Evolutionary conservation across 2,113 vertebrate species (phyloP).

Genomic region (Elachura formosa): DNA sequence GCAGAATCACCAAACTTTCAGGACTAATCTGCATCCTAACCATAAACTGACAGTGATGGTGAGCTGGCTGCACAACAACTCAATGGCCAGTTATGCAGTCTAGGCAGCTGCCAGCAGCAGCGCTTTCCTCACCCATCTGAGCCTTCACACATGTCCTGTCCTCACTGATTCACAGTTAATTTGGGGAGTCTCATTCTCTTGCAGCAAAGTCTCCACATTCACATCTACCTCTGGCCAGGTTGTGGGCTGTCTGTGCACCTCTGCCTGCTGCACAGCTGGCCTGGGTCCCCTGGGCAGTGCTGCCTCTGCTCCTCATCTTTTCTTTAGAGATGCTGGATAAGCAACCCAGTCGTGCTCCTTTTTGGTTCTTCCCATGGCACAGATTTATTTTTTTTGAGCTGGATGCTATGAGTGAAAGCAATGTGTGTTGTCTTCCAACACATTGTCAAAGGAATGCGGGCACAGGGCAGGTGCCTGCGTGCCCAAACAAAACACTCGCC

Average conservation of each 20-base stretch:
- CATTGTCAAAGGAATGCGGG: background rate
- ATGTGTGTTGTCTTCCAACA: background rate
- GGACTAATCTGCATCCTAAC: background rate
- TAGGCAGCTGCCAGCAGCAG: background rate
- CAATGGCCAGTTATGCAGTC: background rate
- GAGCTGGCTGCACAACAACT: background rate
- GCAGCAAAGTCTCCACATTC: background rate
- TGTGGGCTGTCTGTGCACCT: background rate
- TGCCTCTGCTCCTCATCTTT: background rate
- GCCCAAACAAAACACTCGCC: background rate
- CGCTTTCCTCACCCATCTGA: background rate
- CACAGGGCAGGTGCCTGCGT: accelerated
- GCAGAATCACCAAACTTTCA: background rate
- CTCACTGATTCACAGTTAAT: background rate
- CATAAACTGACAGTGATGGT: background rate
- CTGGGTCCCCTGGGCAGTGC: background rate
- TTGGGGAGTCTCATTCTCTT: background rate
- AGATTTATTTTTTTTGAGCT: background rate
- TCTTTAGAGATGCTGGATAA: background rate
- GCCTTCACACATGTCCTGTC: background rate
- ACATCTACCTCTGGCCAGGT: background rate
- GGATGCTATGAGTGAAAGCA: background rate
- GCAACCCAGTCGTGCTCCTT: background rate
- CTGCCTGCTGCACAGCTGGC: background rate
- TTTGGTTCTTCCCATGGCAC: background rate